Conservation (phyloP, 2,888 invertebrate genomes). For the Clepsis dumicolana region DNA sequence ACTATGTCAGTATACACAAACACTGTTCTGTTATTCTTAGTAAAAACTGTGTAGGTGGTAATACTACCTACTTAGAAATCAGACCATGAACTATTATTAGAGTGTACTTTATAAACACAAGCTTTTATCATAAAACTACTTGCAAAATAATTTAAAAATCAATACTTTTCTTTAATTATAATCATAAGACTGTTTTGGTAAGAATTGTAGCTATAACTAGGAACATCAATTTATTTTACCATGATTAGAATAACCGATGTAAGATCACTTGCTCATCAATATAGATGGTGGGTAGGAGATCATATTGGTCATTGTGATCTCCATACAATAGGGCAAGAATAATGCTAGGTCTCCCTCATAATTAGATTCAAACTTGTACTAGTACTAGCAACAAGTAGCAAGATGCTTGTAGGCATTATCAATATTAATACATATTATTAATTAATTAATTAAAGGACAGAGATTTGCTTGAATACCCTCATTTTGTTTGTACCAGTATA, state of each 20-base stretch:
- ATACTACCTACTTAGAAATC: conserved; percentile 14
- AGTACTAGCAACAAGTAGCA: too few species aligned
- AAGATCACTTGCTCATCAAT: too few species aligned
- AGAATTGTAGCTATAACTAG: too few species aligned
- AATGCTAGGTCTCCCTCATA: too few species aligned
- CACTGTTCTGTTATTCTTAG: neutral
- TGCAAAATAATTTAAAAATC: neutral
- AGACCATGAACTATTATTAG: conserved; percentile 4
- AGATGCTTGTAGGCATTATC: neutral
- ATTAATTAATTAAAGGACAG: neutral
- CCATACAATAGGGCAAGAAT: too few species aligned
- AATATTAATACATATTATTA: neutral
- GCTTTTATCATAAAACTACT: neutral
- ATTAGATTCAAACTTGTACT: too few species aligned
- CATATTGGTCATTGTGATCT: neutral
- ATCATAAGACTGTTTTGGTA: too few species aligned
- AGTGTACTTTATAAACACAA: conserved; percentile 2
- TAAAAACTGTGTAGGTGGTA: conserved; percentile 14
- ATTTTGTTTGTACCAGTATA: neutral
- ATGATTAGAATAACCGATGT: too few species aligned
- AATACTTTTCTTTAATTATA: neutral
- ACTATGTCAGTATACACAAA: conserved; percentile 4
- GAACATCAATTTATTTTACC: too few species aligned
- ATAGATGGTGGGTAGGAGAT: neutral
- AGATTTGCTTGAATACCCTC: conserved; percentile 3